Evolutionary conservation across 2,113 vertebrate genomes (phyloP), one percentile per base, ranked within the genome.

Genomic region (Equus przewalskii): DNA sequence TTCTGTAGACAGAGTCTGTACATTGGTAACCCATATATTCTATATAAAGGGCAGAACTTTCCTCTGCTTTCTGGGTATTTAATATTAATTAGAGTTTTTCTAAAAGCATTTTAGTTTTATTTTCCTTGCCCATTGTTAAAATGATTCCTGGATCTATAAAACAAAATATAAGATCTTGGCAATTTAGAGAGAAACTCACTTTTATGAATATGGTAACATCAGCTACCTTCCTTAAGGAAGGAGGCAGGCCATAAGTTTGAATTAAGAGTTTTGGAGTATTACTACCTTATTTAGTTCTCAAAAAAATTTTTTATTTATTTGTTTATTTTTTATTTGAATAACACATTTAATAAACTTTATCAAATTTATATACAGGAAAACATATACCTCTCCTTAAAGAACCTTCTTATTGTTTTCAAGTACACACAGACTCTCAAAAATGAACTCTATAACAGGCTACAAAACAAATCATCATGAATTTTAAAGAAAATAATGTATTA

Each of bases 101-200:
- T 78, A 95, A 84, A 96, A 72, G 5, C 11, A 10, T 72, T 88
- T 92, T 70, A 56, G 72, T 58, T 84, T 73, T 56, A 70, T 78
- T 83, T 83, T 78, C 21, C 33, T 65, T 58, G 10, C 51, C 58
- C 21, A 60, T 87, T 80, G 4, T 96, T 73, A 76, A 44, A 90
- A 79, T 21, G 41, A 91, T 41, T 82, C 15, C 78, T 91, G 33
- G 62, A 58, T 92, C 54, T 89, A 15, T 92, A 78, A 64, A 41
- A 33, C 14, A 58, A 84, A 60, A 72, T 22, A 13, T 30, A 82
- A 65, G 18, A 22, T 91, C 69, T 83, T 82, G 36, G 16, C 62
- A 49, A 51, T 65, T 73, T 65, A 30, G 14, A 79, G 19, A 95
- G 36, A 83, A 97, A 54, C 16, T 81, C 65, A 81, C 60, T 83